Percentiles rank a stretch among this genome's conserved stretches.
phyloP scores from a whole-genome alignment of 2,797 vertebrate species.

The Leptoclinus maculatus region DNA sequence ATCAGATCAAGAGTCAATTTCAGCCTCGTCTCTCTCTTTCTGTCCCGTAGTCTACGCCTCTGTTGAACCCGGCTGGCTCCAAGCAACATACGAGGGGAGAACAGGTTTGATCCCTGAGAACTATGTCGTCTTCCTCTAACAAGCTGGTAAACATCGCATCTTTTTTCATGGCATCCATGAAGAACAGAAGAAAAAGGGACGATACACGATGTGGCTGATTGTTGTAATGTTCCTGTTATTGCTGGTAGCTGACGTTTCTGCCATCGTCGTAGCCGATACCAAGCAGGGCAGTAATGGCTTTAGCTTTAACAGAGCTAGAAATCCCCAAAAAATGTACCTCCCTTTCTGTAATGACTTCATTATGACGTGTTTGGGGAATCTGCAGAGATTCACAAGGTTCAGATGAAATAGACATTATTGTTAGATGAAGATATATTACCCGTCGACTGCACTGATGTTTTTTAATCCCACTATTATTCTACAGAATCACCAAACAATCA shows the following conservation, averaged over 20 bases:
- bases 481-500: conserved; percentile 49
- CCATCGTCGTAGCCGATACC: conserved; percentile 30
- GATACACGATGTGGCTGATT: conserved; percentile 20
- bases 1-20: conserved; percentile 8
- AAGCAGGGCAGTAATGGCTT: conserved; percentile 15
- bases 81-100: conserved; percentile 94
- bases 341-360: conserved; percentile 5
- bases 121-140: conserved; percentile 94
- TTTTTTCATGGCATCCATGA: conserved; percentile 96
- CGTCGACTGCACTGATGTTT: conserved; percentile 55
- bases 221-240: conserved; percentile 29
- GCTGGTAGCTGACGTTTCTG: conserved; percentile 32
- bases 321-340: conserved; percentile 20
- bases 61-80: conserved; percentile 96
- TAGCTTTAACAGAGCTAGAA: conserved; percentile 26
- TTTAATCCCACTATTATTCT: conserved; percentile 33
- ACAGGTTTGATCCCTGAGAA: conserved; percentile 96
- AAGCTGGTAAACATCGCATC: conserved; percentile 72
- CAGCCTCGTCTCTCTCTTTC: conserved; percentile 17
- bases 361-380: conserved; percentile 11
- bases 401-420: conserved; percentile 9
- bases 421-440: conserved; percentile 33
- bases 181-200: conserved; percentile 51
- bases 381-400: conserved; percentile 1
- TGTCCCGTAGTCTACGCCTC: conserved; percentile 89